A percentile compares a stretch with the other conserved stretches of the same genome.
phyloP scores from a whole-genome alignment of 92 coral and sea anemone species.

The Phenganax stokvisi region DNA sequence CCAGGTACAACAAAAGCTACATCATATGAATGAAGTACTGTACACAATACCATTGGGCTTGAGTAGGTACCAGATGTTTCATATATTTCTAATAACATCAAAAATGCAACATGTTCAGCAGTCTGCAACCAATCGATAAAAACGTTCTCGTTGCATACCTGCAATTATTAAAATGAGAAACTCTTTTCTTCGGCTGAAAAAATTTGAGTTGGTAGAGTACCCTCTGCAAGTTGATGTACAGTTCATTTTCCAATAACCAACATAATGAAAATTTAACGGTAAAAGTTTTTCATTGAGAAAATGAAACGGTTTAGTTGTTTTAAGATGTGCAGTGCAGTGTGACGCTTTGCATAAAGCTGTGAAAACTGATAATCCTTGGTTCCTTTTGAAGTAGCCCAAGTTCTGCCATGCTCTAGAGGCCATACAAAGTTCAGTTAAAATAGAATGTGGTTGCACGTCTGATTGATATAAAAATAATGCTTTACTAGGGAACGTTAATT shows the following conservation, averaged over 20 bases:
- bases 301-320: background rate
- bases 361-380: background rate
- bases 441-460: too few species aligned
- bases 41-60: too few species aligned
- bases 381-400: background rate
- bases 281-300: background rate
- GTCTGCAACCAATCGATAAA: too few species aligned
- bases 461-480: too few species aligned
- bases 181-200: background rate
- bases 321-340: background rate
- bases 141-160: background rate
- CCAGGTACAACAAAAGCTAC: background rate
- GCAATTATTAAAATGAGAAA: slow-evolving; percentile 11
- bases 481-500: too few species aligned
- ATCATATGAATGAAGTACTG: background rate
- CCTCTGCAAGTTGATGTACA: background rate
- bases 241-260: background rate
- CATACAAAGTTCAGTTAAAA: background rate
- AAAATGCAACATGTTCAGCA: too few species aligned
- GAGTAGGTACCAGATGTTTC: too few species aligned
- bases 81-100: too few species aligned
- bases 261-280: background rate
- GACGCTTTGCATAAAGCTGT: background rate
- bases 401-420: background rate
- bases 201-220: background rate